These are phyloP conservation scores for Eciton burchellii DNA, from an alignment of 1,140 invertebrate genomes.

Conservation along the genomic window DNA sequence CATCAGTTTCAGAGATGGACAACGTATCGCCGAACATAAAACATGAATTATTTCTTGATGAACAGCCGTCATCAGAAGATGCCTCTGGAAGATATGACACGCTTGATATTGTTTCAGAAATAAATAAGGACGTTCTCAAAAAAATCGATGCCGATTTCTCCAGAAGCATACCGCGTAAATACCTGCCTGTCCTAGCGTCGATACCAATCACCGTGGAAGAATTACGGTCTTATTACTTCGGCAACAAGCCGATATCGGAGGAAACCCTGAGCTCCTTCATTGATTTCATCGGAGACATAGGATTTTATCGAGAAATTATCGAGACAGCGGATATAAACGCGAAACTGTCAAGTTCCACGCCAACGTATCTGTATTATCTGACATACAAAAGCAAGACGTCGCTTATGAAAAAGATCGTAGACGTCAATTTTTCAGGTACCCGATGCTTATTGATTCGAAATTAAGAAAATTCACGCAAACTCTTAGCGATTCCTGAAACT, in stretches of 20 bases:
- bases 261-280: slow-evolving; percentile 77
- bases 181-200: slow-evolving; percentile 13
- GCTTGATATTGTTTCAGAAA: slow-evolving; percentile 1
- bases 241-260: slow-evolving; percentile 76
- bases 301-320: slow-evolving; percentile 82
- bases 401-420: neutral
- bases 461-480: neutral
- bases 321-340: slow-evolving; percentile 78
- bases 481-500: too few species aligned
- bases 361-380: slow-evolving; percentile 86
- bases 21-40: neutral
- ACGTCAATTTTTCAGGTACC: slow-evolving; percentile 51
- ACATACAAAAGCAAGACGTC: slow-evolving; percentile 73
- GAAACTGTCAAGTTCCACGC: slow-evolving; percentile 48
- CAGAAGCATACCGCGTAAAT: neutral
- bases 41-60: neutral
- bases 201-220: slow-evolving; percentile 55
- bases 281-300: slow-evolving; percentile 81
- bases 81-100: neutral
- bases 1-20: neutral
- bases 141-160: slow-evolving; percentile 37
- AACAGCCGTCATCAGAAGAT: neutral
- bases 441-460: neutral
- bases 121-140: neutral
- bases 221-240: slow-evolving; percentile 76